Evolutionary conservation across 2,888 invertebrate species (phyloP), one percentile per base, ranked within the genome.

Genomic region (Cybosia mesomella): DNA sequence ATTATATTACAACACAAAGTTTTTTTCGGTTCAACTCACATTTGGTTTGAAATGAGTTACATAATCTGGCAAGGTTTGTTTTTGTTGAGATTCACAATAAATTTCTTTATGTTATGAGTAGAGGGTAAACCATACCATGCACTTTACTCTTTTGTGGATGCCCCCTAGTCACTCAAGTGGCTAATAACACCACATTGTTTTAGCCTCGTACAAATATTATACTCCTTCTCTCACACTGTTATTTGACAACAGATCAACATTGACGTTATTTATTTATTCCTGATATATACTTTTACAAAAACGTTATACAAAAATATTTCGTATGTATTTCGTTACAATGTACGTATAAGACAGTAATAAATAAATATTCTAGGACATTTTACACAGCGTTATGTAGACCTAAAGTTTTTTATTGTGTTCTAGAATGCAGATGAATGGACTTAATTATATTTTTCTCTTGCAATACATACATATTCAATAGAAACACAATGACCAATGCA

Each of bases 101-200:
- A 91, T 90, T 89, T 88, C 89, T 90, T 87, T 90, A 87, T 87
- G 85, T 85, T 84, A 80, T 84, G 84, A 85, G 86, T 82, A 82
- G 82, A 70, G 83, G 80, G 81, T 79, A 82, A 89, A 87, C 85
- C 85, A 84, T 83, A 49, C 49, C n/a, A 49, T 49, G 49, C 83
- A 85, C 85, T 87, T 86, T 87, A 83, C 81, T 84, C 80, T 77
- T 76, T 79, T 75, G 72, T 78, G 75, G 70, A 71, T 67, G 76
- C 70, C 74, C 69, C 69, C 72, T 71, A 69, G 77, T 82, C 79
- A 77, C 77, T 72, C 54, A 43, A 71, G 81, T 66, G 73, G 68
- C 77, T 81, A 76, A 80, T 70, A 72, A 72, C 67, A 75, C 67
- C 63, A 68, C 69, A 77, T 76, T 76, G 73, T 70, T 76, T 74